A percentile compares a stretch with the other conserved stretches of the same genome.
Conservation (phyloP, 2,888 invertebrate species). For the Ephialtes manifestator region DNA sequence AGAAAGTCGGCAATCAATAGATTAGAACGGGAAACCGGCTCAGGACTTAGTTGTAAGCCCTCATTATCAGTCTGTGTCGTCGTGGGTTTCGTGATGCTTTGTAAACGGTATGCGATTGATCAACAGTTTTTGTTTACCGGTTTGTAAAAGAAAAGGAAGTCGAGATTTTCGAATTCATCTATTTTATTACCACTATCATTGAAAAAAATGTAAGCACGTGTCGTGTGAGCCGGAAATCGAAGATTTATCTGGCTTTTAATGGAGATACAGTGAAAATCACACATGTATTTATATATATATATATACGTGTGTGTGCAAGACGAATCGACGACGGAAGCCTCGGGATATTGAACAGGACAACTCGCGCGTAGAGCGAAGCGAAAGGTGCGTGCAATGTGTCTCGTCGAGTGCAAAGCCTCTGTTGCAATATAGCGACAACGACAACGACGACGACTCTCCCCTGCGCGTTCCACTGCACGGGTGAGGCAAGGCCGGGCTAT, state of each 20-base stretch:
- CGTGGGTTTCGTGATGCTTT: neutral
- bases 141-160: neutral
- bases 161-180: neutral
- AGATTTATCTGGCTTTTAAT: constrained; percentile 18
- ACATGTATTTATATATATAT: neutral
- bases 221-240: neutral
- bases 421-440: constrained; percentile 35
- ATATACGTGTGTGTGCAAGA: neutral
- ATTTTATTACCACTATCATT: neutral
- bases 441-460: constrained; percentile 26
- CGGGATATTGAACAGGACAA: constrained; percentile 42
- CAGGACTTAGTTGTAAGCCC: neutral
- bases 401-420: constrained; percentile 41
- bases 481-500: constrained; percentile 64
- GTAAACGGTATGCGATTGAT: neutral
- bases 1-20: neutral
- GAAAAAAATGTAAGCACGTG: neutral
- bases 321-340: constrained; percentile 26
- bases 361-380: constrained; percentile 48
- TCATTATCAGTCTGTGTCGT: neutral
- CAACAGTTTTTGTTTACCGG: neutral
- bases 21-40: constrained; percentile 33
- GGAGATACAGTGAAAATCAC: neutral
- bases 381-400: constrained; percentile 61
- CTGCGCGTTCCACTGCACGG: constrained; percentile 50